phyloP scores from a whole-genome alignment of 2,888 invertebrate genomes.

The Phania funesta region DNA sequence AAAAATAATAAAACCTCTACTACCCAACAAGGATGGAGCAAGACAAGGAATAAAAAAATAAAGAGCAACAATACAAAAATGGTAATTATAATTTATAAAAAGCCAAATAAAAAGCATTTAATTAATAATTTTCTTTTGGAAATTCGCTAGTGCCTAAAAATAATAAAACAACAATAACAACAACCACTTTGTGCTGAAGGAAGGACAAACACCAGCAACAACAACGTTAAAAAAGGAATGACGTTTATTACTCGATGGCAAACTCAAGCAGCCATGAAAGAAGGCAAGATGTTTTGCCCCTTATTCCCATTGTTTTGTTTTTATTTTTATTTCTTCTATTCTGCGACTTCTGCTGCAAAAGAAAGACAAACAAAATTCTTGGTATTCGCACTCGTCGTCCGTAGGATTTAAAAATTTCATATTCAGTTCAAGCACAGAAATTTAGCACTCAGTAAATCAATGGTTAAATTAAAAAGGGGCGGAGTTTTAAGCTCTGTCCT shows the following conservation, averaged over 20 bases:
- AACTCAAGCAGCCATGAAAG: constrained; percentile 3
- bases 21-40: background rate
- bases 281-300: constrained; percentile 22
- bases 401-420: background rate
- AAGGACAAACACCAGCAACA: background rate
- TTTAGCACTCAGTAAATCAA: constrained; percentile 78
- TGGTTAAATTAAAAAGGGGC: constrained; percentile 75
- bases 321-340: background rate
- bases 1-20: background rate
- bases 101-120: constrained; percentile 57
- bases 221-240: background rate
- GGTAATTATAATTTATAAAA: constrained; percentile 41
- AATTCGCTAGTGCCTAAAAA: constrained; percentile 25
- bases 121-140: constrained; percentile 50
- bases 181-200: background rate
- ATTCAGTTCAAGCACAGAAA: constrained; percentile 40
- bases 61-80: background rate
- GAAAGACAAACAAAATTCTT: constrained; percentile 36
- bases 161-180: background rate
- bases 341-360: constrained; percentile 1
- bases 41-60: background rate
- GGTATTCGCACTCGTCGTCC: constrained; percentile 13
- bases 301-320: background rate
- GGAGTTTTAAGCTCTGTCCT: constrained; percentile 73
- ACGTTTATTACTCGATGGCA: constrained; percentile 1